Conservation (phyloP, 2,797 vertebrate species). For the Margarornis squamiger region DNA sequence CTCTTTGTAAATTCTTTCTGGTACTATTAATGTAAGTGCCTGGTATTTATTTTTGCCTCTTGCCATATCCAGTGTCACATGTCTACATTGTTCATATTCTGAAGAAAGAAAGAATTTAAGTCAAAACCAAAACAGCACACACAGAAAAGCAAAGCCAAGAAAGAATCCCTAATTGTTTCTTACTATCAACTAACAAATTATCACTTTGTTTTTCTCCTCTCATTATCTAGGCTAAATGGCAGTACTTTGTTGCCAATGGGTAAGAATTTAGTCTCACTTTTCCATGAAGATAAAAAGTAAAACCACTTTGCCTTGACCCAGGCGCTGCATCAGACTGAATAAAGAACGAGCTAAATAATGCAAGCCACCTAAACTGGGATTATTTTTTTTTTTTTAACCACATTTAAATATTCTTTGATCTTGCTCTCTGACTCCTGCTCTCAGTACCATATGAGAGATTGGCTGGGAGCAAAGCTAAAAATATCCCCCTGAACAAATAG, state of each 20-base stretch:
- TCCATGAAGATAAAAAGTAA: constrained; percentile 13
- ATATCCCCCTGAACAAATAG: background rate
- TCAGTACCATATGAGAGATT: background rate
- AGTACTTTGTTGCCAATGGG: background rate
- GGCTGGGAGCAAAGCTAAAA: background rate
- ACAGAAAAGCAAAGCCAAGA: background rate
- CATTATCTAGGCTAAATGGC: background rate
- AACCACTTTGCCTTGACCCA: background rate
- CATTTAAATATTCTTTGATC: constrained; percentile 26
- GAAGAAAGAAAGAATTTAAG: background rate
- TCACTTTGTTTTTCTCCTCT: background rate
- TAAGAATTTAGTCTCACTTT: background rate
- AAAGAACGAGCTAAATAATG: constrained; percentile 23
- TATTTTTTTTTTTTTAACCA: constrained; percentile 1
- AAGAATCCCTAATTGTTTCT: background rate
- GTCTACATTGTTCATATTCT: background rate
- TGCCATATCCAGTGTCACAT: background rate
- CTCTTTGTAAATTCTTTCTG: constrained; percentile 49
- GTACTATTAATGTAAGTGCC: constrained; percentile 18
- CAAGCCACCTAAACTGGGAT: background rate
- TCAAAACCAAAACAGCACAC: background rate
- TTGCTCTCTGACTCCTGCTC: background rate
- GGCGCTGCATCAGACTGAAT: background rate
- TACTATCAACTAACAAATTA: background rate
- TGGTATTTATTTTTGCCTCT: constrained; percentile 39